Percentiles rank a stretch among this genome's conserved stretches.
Evolutionary conservation across 2,888 invertebrate species (phyloP).

Genomic region (Caenorhabditis sp.): DNA sequence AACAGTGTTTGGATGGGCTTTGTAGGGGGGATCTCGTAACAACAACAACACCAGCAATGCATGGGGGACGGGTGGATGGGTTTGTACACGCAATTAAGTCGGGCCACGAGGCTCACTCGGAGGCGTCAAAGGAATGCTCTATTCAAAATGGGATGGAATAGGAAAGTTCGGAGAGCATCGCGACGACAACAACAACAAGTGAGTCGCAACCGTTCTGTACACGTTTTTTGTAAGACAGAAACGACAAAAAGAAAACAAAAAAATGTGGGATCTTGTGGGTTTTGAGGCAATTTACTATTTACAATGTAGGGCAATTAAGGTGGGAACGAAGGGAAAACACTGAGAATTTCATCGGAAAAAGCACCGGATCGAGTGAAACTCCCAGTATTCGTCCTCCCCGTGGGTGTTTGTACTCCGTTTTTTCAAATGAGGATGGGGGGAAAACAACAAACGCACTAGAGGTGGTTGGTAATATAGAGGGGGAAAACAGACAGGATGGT

Average conservation of each 20-base stretch:
- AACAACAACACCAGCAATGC: conserved; percentile 52
- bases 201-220: conserved; percentile 25
- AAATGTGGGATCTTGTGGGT: neutral
- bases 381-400: too few relatives aligned
- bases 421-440: conserved; percentile 9
- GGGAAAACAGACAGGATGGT: conserved; percentile 31
- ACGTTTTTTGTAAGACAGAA: conserved; percentile 23
- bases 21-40: conserved; percentile 41
- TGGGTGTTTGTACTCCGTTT: neutral
- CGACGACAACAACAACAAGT: too few relatives aligned
- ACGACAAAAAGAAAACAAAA: conserved; percentile 23
- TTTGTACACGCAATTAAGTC: conserved; percentile 43
- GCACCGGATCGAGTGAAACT: too few relatives aligned
- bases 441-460: conserved; percentile 34
- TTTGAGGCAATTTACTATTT: conserved; percentile 22
- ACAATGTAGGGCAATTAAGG: conserved; percentile 28
- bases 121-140: too few relatives aligned
- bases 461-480: conserved; percentile 13
- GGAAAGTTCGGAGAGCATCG: too few relatives aligned
- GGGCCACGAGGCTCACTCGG: too few relatives aligned
- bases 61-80: conserved; percentile 32
- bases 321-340: too few relatives aligned
- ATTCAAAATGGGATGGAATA: too few relatives aligned
- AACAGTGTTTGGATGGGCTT: conserved; percentile 21
- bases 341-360: too few relatives aligned